phyloP scores from a whole-genome alignment of 2,797 vertebrate genomes.

The Fratercula arctica region DNA sequence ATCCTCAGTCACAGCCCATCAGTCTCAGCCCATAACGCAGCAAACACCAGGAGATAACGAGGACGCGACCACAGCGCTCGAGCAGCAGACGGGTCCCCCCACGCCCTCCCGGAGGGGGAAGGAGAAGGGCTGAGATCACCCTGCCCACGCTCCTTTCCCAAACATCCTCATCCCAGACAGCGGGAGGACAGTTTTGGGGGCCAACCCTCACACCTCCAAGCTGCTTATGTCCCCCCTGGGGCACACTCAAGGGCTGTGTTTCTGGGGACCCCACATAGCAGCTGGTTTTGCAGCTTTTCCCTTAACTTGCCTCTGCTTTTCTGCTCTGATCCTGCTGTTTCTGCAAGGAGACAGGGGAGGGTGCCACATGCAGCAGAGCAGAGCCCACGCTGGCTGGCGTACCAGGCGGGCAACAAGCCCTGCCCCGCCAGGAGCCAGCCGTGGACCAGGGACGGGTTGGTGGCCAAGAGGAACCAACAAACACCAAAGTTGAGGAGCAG shows the following conservation, averaged over 20 bases:
- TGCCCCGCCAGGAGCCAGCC: neutral
- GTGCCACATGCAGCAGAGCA: fast-evolving
- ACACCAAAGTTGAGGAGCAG: neutral
- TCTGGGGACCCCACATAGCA: neutral
- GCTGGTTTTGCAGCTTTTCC: neutral
- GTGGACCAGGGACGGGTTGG: fast-evolving
- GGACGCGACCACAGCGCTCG: neutral
- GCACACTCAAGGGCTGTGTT: neutral
- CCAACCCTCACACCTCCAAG: neutral
- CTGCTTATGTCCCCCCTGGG: fast-evolving
- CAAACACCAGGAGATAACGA: neutral
- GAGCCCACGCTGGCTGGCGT: fast-evolving
- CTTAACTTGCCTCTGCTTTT: neutral
- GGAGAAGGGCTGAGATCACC: neutral
- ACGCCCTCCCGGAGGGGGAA: fast-evolving
- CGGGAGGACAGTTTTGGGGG: fast-evolving
- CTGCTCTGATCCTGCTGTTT: neutral
- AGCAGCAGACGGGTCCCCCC: fast-evolving
- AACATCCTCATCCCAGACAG: neutral
- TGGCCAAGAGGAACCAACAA: neutral
- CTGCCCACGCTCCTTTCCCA: neutral
- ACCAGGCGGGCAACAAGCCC: neutral
- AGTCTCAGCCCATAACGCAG: neutral
- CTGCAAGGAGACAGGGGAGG: neutral
- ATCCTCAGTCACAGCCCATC: neutral